Conservation (phyloP, 2,797 vertebrate genomes). For the Clarias laeviceps region DNA sequence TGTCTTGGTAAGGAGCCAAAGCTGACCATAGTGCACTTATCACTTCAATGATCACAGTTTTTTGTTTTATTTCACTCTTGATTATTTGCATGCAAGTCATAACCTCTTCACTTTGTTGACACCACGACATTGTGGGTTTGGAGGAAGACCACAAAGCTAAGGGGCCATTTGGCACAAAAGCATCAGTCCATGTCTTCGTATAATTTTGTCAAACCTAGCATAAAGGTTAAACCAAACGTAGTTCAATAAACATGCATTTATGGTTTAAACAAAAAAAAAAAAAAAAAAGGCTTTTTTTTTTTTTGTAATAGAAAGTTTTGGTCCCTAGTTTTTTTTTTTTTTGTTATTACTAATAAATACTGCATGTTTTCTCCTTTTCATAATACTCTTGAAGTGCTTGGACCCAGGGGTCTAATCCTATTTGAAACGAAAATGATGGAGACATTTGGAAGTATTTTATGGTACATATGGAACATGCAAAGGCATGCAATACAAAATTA, state of each 20-base stretch:
- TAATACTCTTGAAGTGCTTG: constrained; percentile 28
- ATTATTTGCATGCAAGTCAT: neutral
- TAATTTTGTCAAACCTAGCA: too few species aligned
- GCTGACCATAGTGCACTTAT: neutral
- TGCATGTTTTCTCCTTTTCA: neutral
- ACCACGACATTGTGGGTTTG: neutral
- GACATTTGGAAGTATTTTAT: neutral
- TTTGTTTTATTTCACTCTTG: neutral
- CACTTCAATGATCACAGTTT: neutral
- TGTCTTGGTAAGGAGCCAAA: constrained; percentile 86
- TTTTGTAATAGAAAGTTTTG: neutral
- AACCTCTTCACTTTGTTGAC: neutral
- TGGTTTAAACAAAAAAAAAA: neutral
- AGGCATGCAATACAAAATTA: constrained; percentile 1
- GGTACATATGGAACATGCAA: neutral
- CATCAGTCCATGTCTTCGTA: neutral
- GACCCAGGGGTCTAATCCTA: constrained; percentile 12
- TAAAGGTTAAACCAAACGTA: neutral
- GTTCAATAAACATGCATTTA: neutral
- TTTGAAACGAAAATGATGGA: constrained; percentile 19
- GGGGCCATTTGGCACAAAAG: neutral
- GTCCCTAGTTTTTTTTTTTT: constrained; percentile 52
- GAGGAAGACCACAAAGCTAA: neutral
- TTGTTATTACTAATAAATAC: constrained; percentile 22
- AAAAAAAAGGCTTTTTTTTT: neutral